Base-by-base conservation (phyloP, 1,140 invertebrate genomes). In the Cotesia glomerata region DNA sequence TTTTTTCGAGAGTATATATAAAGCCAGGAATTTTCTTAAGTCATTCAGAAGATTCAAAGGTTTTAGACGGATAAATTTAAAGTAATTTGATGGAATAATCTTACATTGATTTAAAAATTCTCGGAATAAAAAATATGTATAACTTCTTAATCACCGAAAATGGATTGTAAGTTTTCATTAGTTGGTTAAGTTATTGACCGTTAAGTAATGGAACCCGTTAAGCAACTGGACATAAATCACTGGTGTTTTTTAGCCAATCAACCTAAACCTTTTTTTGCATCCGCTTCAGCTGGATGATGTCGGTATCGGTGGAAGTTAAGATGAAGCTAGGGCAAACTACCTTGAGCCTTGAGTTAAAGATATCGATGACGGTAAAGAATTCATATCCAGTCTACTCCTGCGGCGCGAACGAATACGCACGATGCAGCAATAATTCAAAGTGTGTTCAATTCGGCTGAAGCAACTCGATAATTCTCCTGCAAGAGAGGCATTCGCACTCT, bases 181-280 rank as follows among this genome's bases (percentile, higher is more conserved):
- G 39, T 45, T 7, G 39, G 39, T 45, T 45, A 45, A 45, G 39
- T 45, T 45, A 45, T 45, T 45, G 39, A 45, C 7, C 39, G 39
- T 45, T 45, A 45, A 45, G 39, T 45, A 45, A 45, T 45, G 39
- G 7, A 45, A 11, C 39, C 39, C 39, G 39, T 45, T 66, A 69
- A 67, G 73, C 78, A 79, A 78, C 77, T 77, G 69, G 75, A 71
- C 77, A 75, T 75, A 45, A 45, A 45, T 45, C 39, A 45, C 39
- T 45, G 7, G 7, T 82, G 80, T 80, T 83, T 83, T 79, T 75
- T 71, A 80, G 76, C 81, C 83, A 84, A 84, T 84, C 82, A 84
- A 75, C 82, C 76, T 76, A 73, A 71, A 73, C 71, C 75, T 70
- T 77, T 74, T 73, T 68, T 74, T 75, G 71, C 69, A 68, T 66